These are phyloP conservation scores for Ennomos fuscantarius DNA, from an alignment of 2,888 invertebrate genomes.

Conservation along the genomic window DNA sequence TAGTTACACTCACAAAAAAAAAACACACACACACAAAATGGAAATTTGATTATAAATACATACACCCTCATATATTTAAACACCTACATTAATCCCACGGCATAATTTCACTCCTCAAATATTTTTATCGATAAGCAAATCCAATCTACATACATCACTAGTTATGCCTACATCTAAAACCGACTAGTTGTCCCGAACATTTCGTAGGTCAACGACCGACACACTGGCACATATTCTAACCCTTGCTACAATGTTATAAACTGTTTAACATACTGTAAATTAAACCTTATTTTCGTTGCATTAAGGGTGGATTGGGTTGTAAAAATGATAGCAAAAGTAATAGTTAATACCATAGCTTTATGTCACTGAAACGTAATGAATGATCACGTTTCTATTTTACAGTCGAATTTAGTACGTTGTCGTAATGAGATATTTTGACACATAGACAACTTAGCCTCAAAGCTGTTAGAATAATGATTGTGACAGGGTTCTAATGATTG, in stretches of 20 bases:
- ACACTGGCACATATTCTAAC: constrained; percentile 74
- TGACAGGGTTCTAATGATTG: not conserved
- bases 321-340: constrained; percentile 15
- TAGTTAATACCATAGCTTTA: constrained; percentile 30
- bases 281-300: constrained; percentile 21
- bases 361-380: constrained; percentile 39
- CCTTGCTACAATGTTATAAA: constrained; percentile 33
- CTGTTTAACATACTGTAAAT: constrained; percentile 28
- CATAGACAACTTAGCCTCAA: not conserved
- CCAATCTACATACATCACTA: constrained; percentile 33
- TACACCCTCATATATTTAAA: not conserved
- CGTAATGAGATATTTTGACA: constrained; percentile 24
- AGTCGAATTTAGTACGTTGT: constrained; percentile 30
- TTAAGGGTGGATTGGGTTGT: constrained; percentile 11
- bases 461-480: not conserved
- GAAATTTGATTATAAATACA: too few species aligned
- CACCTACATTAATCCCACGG: constrained; percentile 6
- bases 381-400: constrained; percentile 37
- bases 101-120: constrained; percentile 1
- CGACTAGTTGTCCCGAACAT: constrained; percentile 64
- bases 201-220: constrained; percentile 72
- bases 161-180: constrained; percentile 57
- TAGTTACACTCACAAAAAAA: constrained; percentile 2
- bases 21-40: too few species aligned
- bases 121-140: constrained; percentile 16